Conservation (phyloP, 2,797 vertebrate genomes). For the Ptychadena robeensis region DNA sequence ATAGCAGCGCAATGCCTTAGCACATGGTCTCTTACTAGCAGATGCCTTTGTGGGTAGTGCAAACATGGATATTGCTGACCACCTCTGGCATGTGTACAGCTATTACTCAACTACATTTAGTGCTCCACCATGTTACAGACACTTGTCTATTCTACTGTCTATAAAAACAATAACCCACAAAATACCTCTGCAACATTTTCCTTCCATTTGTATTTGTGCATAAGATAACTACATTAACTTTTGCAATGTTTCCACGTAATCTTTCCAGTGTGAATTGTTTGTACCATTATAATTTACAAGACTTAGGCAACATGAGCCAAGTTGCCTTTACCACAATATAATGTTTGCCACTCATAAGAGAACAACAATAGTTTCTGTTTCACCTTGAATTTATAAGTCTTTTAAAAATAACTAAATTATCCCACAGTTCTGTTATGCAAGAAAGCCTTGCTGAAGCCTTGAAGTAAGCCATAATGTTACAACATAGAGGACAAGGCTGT, state of each 20-base stretch:
- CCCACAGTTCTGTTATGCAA: neutral
- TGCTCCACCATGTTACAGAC: no score
- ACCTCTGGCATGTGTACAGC: no score
- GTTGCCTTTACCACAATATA: neutral
- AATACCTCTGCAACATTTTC: no score
- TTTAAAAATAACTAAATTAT: constrained; percentile 16
- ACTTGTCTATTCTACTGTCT: no score
- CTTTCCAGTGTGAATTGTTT: neutral
- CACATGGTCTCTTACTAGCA: no score
- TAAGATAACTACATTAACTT: neutral
- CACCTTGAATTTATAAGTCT: constrained; percentile 4
- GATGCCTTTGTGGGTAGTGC: no score
- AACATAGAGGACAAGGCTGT: neutral
- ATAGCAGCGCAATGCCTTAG: no score
- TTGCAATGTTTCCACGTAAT: neutral
- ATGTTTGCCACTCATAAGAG: constrained; percentile 6
- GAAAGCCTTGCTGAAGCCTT: constrained; percentile 2
- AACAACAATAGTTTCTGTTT: no score
- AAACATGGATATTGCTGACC: no score
- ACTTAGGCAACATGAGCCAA: neutral
- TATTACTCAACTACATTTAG: no score
- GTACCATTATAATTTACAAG: neutral
- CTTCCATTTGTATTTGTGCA: neutral
- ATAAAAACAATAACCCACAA: no score
- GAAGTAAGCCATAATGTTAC: constrained; percentile 6